Percentiles rank a stretch among this genome's conserved stretches.
Conservation (phyloP, 2,888 invertebrate species). For the Caenorhabditis imperialis region DNA sequence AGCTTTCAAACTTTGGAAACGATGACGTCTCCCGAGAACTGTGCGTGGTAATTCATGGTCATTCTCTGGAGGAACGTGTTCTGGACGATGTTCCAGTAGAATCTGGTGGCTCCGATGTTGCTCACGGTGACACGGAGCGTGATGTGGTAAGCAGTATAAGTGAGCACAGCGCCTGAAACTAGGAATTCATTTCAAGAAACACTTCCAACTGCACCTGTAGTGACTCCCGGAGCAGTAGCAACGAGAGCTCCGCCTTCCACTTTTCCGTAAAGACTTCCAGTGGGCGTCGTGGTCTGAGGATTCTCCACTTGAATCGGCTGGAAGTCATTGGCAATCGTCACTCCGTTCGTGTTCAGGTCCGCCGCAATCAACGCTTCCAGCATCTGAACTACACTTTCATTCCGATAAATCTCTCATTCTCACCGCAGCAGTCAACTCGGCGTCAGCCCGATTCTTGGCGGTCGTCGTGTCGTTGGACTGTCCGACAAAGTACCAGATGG, state of each 20-base stretch:
- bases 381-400: conserved; percentile 49
- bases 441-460: conserved; percentile 59
- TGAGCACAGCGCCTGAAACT: conserved; percentile 26
- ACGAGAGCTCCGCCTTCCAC: conserved; percentile 67
- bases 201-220: conserved; percentile 7
- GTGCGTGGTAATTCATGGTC: conserved; percentile 62
- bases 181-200: not conserved
- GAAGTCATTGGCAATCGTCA: conserved; percentile 58
- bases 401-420: not conserved
- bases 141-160: conserved; percentile 49
- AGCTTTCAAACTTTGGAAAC: conserved; percentile 51
- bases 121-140: conserved; percentile 46
- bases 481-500: conserved; percentile 65
- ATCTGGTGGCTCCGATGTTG: conserved; percentile 54
- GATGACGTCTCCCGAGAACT: conserved; percentile 62
- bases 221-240: conserved; percentile 54
- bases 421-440: conserved; percentile 64
- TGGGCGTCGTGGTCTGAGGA: conserved; percentile 51
- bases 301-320: conserved; percentile 63
- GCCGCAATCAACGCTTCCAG: conserved; percentile 61
- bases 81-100: conserved; percentile 68
- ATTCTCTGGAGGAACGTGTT: conserved; percentile 68
- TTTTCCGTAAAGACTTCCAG: conserved; percentile 64
- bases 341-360: conserved; percentile 55
- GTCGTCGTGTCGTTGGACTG: conserved; percentile 63